Conservation (phyloP, 2,797 vertebrate species). For the Ctenosaura bakeri region DNA sequence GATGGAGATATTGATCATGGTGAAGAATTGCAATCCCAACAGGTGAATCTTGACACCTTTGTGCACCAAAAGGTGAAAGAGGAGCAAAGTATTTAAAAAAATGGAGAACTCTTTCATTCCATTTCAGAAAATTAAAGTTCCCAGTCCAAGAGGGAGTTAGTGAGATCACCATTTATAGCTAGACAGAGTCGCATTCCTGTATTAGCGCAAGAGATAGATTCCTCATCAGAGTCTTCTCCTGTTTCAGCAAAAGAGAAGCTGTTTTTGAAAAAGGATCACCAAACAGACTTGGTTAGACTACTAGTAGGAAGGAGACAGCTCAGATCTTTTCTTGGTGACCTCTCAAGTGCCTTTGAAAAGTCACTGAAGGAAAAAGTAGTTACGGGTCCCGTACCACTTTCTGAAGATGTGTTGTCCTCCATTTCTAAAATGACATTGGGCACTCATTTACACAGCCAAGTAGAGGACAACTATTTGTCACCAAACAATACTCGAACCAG, state of each 20-base stretch:
- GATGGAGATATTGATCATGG: conserved; percentile 64
- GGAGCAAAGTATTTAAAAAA: conserved; percentile 78
- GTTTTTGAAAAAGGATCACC: conserved; percentile 93
- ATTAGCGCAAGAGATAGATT: conserved; percentile 88
- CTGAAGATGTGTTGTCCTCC: conserved; percentile 87
- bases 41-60: conserved; percentile 76
- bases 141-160: conserved; percentile 77
- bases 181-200: conserved; percentile 96
- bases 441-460: conserved; percentile 86
- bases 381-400: conserved; percentile 75
- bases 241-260: conserved; percentile 97
- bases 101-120: conserved; percentile 80
- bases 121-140: conserved; percentile 79
- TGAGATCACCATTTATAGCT: conserved; percentile 81
- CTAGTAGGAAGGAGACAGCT: conserved; percentile 88
- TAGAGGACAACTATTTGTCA: conserved; percentile 89
- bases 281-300: conserved; percentile 84
- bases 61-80: conserved; percentile 79
- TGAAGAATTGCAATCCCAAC: conserved; percentile 76
- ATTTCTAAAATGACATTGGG: conserved; percentile 83
- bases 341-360: conserved; percentile 93
- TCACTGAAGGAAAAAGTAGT: conserved; percentile 88
- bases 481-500: conserved; percentile 90
- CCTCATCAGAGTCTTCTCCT: conserved; percentile 86
- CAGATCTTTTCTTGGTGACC: conserved; percentile 88